Evolutionary conservation across 2,113 vertebrate species (phyloP).

Genomic region (Catharus bicknelli): DNA sequence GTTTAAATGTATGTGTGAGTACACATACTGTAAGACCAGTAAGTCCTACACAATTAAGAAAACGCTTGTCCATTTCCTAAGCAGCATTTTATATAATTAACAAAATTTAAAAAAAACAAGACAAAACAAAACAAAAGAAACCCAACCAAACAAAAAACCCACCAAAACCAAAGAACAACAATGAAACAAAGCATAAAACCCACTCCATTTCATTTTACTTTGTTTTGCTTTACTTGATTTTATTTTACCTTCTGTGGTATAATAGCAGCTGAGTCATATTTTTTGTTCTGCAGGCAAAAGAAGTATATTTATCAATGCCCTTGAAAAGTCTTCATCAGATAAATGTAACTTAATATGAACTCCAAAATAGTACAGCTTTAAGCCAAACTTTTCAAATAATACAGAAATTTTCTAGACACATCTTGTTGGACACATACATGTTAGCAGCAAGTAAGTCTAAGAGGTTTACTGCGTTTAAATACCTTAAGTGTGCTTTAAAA

Average conservation of each 20-base stretch:
- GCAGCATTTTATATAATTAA: not conserved
- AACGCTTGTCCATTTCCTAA: not conserved
- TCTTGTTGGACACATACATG: not conserved
- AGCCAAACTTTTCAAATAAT: not conserved
- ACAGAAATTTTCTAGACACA: not conserved
- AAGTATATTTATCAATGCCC: not conserved
- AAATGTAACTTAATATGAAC: not conserved
- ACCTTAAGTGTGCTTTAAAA: not conserved
- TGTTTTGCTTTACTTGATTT: not conserved
- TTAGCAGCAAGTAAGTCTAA: not conserved
- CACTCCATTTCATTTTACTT: not conserved
- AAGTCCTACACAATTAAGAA: not conserved
- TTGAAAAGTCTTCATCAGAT: not conserved
- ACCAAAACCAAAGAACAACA: not conserved
- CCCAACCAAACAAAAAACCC: too few species aligned
- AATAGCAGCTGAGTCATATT: not conserved
- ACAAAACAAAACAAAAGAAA: too few species aligned
- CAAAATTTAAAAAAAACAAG: not conserved
- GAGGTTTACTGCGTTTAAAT: not conserved
- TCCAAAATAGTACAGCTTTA: not conserved
- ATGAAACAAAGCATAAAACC: not conserved
- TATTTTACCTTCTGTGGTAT: not conserved
- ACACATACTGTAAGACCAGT: fast-evolving
- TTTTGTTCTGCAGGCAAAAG: not conserved
- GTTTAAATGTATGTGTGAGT: not conserved